Percentiles rank a stretch among this genome's conserved stretches.
Conservation (phyloP, 2,113 vertebrate genomes). For the Gallinago undulata region DNA sequence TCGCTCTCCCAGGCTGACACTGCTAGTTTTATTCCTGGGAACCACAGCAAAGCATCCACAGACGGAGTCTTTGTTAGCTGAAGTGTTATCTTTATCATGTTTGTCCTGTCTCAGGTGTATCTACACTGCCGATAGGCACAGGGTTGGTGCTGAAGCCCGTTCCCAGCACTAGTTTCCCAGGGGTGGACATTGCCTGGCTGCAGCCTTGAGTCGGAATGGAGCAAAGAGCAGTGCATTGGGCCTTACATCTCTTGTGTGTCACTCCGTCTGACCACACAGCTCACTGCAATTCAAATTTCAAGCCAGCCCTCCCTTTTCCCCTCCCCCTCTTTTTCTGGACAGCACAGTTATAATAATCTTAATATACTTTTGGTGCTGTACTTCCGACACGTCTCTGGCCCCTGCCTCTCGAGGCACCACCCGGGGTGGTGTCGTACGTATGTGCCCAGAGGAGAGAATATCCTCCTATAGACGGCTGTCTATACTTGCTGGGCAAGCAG, state of each 20-base stretch:
- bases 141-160: neutral
- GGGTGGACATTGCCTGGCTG: neutral
- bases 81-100: neutral
- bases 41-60: neutral
- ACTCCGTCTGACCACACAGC: fast-evolving
- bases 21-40: neutral
- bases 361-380: neutral
- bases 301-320: neutral
- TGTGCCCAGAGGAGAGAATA: neutral
- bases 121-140: neutral
- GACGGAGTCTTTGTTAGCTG: neutral
- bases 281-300: neutral
- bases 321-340: neutral
- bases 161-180: neutral
- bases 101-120: neutral
- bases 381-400: fast-evolving
- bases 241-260: neutral
- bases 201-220: neutral
- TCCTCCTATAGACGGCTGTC: neutral
- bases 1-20: neutral
- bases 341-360: neutral
- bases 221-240: neutral
- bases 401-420: neutral
- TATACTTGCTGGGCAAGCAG: neutral
- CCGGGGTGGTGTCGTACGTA: fast-evolving